Evolutionary conservation across 64 coral and sea anemone species (phyloP).

Genomic region (Acropora tenuis): DNA sequence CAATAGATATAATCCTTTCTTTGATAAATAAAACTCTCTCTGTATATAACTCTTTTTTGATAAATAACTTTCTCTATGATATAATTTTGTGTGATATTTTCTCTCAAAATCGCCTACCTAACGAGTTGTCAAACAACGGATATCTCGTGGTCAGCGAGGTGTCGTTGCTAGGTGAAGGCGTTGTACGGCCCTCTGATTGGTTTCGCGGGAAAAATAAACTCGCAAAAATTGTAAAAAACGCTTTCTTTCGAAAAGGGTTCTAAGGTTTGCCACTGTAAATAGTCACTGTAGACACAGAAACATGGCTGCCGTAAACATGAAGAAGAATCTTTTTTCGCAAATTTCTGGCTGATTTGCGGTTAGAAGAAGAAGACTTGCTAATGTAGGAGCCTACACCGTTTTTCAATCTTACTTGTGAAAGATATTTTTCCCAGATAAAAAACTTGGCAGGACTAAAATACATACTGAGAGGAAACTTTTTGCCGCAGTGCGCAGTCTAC

Average conservation of each 20-base stretch:
- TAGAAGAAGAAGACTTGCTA: too few relatives aligned
- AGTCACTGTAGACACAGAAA: slow-evolving; percentile 8
- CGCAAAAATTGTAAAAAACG: neutral
- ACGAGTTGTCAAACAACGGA: neutral
- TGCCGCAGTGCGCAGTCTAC: too few relatives aligned
- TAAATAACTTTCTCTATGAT: neutral
- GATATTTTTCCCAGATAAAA: too few relatives aligned
- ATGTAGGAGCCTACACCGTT: too few relatives aligned
- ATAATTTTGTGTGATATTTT: slow-evolving; percentile 8
- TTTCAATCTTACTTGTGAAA: too few relatives aligned
- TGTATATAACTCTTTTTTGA: neutral
- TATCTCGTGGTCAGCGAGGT: neutral
- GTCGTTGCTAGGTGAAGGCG: slow-evolving; percentile 11
- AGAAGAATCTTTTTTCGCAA: too few relatives aligned
- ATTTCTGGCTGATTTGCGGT: too few relatives aligned
- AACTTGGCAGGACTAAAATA: too few relatives aligned
- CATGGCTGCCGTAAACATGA: neutral
- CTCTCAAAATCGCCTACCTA: neutral
- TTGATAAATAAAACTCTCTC: slow-evolving; percentile 1
- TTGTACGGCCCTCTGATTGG: neutral
- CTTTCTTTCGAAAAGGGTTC: neutral
- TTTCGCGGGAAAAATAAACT: neutral
- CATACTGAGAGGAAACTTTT: too few relatives aligned
- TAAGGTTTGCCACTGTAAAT: neutral
- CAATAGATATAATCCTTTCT: neutral